phyloP scores from a whole-genome alignment of 2,888 invertebrate genomes.

The Drosophila ezoana region DNA sequence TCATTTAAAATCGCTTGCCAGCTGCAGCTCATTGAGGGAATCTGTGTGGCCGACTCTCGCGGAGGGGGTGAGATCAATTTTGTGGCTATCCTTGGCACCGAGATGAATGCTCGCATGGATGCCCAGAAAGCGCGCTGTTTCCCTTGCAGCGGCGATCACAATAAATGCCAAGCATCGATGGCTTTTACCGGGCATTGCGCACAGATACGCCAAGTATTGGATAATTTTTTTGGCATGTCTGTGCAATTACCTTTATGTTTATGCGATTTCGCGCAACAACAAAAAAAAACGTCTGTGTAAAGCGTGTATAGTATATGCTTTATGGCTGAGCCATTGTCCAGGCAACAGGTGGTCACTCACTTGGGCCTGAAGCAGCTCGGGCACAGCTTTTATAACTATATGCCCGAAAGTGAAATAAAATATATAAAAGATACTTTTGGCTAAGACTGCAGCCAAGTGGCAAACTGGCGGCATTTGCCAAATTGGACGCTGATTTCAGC shows the following conservation, averaged over 20 bases:
- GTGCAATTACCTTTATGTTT: conserved; percentile 79
- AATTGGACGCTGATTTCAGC: conserved; percentile 78
- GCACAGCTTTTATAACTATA: conserved; percentile 65
- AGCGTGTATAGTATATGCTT: conserved; percentile 4
- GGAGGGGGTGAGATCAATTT: conserved; percentile 17
- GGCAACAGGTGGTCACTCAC: conserved; percentile 75
- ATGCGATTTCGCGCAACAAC: conserved; percentile 63
- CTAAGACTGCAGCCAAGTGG: conserved; percentile 22
- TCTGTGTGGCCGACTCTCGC: conserved; percentile 7
- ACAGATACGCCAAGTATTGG: conserved; percentile 60
- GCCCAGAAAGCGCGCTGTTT: conserved; percentile 30
- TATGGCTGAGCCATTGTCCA: conserved; percentile 41
- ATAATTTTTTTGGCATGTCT: conserved; percentile 77
- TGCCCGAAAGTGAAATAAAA: conserved; percentile 19
- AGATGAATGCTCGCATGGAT: conserved; percentile 16
- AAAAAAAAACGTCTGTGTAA: conserved; percentile 30
- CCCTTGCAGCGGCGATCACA: conserved; percentile 64
- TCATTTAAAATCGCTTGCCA: not conserved
- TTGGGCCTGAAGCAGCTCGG: conserved; percentile 41
- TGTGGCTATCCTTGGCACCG: conserved; percentile 58
- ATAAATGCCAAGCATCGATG: conserved; percentile 80
- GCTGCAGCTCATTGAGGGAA: conserved; percentile 5
- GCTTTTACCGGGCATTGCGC: conserved; percentile 60
- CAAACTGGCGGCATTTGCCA: conserved; percentile 68
- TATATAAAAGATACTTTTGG: conserved; percentile 4